Conservation (phyloP, 2,113 vertebrate genomes). For the Anser cygnoides region DNA sequence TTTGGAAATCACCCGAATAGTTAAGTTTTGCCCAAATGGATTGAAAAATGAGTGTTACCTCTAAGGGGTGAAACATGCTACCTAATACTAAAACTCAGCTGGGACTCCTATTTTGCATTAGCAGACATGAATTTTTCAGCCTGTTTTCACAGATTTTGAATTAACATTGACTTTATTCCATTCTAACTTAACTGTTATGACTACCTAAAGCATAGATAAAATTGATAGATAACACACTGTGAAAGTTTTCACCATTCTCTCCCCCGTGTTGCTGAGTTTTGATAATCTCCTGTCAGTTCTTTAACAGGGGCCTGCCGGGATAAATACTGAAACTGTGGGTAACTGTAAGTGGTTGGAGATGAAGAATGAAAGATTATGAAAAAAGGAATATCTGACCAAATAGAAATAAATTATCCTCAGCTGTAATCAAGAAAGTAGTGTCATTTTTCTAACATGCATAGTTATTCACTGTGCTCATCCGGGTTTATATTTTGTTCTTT, state of each 20-base stretch:
- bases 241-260: background rate
- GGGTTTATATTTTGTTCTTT: background rate
- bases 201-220: background rate
- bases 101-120: background rate
- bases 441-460: background rate
- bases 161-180: background rate
- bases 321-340: background rate
- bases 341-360: background rate
- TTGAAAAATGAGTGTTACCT: background rate
- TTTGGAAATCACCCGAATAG: background rate
- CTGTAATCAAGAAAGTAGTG: background rate
- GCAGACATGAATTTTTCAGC: background rate
- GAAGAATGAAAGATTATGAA: background rate
- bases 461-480: background rate
- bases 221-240: background rate
- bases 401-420: conserved; percentile 1
- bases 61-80: background rate
- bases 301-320: background rate
- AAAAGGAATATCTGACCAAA: background rate
- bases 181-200: background rate
- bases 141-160: background rate
- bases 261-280: background rate
- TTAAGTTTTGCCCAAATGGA: background rate
- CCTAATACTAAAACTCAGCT: background rate
- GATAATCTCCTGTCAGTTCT: background rate